Conservation (phyloP, 2,888 invertebrate genomes). For the Cryptocephalus primarius region DNA sequence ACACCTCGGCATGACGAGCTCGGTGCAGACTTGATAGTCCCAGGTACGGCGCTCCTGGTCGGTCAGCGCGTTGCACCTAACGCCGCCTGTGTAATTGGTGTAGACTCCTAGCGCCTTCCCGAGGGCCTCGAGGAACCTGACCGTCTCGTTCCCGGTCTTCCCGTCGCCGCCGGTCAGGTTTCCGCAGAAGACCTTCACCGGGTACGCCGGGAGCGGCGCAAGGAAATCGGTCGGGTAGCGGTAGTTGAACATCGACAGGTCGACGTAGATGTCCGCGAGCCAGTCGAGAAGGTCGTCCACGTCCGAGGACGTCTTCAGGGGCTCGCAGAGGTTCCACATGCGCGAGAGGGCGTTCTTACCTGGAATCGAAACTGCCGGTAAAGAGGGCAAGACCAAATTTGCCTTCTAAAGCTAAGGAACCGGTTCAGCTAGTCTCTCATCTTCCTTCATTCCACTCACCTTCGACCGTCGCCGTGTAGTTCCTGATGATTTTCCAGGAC, state of each 20-base stretch:
- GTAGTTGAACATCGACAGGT: conserved; percentile 91
- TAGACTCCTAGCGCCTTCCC: conserved; percentile 63
- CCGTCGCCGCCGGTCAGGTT: conserved; percentile 26
- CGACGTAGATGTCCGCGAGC: conserved; percentile 60
- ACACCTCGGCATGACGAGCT: conserved; percentile 96
- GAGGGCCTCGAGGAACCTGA: conserved; percentile 47
- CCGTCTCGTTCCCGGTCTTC: conserved; percentile 25
- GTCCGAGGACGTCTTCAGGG: conserved; percentile 49
- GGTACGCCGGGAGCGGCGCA: conserved; percentile 71
- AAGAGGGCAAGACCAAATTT: too few species aligned
- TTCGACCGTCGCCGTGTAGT: conserved; percentile 17
- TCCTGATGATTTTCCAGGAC: conserved; percentile 72
- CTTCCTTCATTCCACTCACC: too few species aligned
- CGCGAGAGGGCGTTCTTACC: conserved; percentile 50
- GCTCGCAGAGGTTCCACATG: conserved; percentile 67
- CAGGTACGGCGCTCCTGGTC: conserved; percentile 61
- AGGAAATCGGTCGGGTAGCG: conserved; percentile 82
- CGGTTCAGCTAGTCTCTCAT: too few species aligned
- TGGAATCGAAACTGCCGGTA: conserved; percentile 17
- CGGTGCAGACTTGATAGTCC: conserved; percentile 87
- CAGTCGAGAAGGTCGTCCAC: conserved; percentile 53
- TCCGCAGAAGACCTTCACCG: conserved; percentile 57
- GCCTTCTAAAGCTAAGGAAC: too few species aligned
- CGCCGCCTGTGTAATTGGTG: conserved; percentile 68
- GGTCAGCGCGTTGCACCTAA: conserved; percentile 56